phyloP scores from a whole-genome alignment of 2,797 vertebrate species.

The Aviceda cuculoides region DNA sequence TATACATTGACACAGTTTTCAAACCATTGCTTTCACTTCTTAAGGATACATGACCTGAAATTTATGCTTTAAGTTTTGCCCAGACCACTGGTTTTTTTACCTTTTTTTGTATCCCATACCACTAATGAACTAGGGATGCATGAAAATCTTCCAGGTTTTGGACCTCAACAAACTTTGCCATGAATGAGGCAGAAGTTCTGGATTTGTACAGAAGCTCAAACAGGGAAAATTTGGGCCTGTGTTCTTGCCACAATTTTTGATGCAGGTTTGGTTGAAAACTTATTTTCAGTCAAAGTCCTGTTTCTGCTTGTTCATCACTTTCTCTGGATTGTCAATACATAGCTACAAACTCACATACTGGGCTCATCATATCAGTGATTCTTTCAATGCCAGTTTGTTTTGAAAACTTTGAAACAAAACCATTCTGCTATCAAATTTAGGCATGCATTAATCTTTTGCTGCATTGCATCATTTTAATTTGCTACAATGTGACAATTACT shows the following conservation, averaged over 20 bases:
- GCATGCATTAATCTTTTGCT: not conserved
- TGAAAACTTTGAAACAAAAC: not conserved
- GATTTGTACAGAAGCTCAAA: not conserved
- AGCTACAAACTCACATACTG: not conserved
- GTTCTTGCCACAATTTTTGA: not conserved
- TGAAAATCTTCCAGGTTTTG: not conserved
- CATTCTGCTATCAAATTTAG: not conserved
- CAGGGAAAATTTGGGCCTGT: not conserved
- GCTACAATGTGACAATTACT: not conserved
- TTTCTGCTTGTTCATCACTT: not conserved
- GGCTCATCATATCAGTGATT: not conserved
- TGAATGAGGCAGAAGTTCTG: not conserved
- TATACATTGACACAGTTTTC: not conserved
- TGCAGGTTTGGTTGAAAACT: not conserved
- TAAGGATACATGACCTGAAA: not conserved
- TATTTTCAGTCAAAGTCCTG: not conserved
- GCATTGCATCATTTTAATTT: not conserved
- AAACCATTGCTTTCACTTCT: not conserved
- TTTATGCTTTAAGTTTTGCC: not conserved
- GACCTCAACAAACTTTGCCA: not conserved
- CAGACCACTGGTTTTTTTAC: not conserved
- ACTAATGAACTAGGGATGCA: not conserved
- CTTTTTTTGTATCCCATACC: not conserved
- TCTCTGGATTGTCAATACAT: not conserved
- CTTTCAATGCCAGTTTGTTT: not conserved